Base-by-base conservation (phyloP, 2,888 invertebrate genomes). In the Orthonychiurus folsomi region DNA sequence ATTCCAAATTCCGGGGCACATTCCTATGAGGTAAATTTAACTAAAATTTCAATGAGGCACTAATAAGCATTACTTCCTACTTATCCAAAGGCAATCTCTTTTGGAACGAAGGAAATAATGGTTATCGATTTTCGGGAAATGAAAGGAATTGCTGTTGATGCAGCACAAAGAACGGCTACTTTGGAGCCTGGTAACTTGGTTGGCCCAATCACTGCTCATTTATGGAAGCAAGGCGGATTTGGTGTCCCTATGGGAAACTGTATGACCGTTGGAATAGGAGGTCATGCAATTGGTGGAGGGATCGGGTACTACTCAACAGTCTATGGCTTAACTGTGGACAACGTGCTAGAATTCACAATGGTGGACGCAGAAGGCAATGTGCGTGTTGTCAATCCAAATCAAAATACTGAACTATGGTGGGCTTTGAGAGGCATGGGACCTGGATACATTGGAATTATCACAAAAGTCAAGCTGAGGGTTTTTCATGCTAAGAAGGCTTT, bases 391-490 rank as follows among this genome's bases (percentile, higher is more conserved):
- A 52, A 23, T 23, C n/a, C 52, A 52, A 52, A 5, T 52, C 24
- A 20, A 12, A 52, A 52, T 52, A 3, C 5, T 12, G 52, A 52
- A 12, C 20, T 52, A 23, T 52, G 24, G 21, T 52, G 52, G 52
- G 52, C 52, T 5, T 5, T 52, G 21, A 5, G 24, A 12, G 52
- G 52, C 20, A 52, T 20, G 5, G 52, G 52, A 52, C 21, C 52
- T 52, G 52, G 52, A 23, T 52, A 20, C 21, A 21, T 21, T 52
- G 52, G 52, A 23, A 52, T 52, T n/a, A 20, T 52, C 5, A 52
- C 52, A 9, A 52, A n/a, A 12, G 3, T 12, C 52, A 52, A 52
- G 20, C 9, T 52, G 52, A 52, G n/a, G n/a, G 9, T 20, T 3
- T 52, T 21, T 20, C 52, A 23, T 12, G 52, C 52, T 48, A 12